Evolutionary conservation across 2,113 vertebrate genomes (phyloP), one percentile per base, ranked within the genome.

Genomic region (Dipodomys ordii): DNA sequence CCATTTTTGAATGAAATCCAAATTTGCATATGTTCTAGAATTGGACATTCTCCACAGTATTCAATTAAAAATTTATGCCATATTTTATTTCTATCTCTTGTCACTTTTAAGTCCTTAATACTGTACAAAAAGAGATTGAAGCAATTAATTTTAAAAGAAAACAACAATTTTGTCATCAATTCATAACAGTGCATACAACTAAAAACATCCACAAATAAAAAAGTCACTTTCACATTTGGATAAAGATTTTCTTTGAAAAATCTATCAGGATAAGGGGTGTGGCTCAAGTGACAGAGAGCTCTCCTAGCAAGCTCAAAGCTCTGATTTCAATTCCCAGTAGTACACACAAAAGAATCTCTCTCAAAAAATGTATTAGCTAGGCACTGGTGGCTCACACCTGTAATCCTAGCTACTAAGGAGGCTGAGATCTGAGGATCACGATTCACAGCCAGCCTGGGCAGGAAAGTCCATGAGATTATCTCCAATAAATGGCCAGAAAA

Each of bases 1-100:
- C 7, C 44, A 88, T 81, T 94, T 81, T 94, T 95, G 6, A 87
- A 53, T 94, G 65, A 94, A 91, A 93, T 78, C 10, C 53, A 96
- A 74, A 92, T 67, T 79, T 16, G 65, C 19, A 74, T 83, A 68
- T 78, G n/a, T 78, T 88, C 65, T 78, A 91, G n/a, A 91, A 93
- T 35, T 76, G n/a, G 53, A 72, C 86, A 53, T 6, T 68, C 64
- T 91, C 62, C 2, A 22, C 2, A 74, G 13, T 81, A 28, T 78
- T 91, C 69, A 93, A 92, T 85, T 88, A 81, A 91, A 94, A 88
- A 9, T 62, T 84, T 77, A 77, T 67, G 16, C 20, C 15, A n/a
- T 92, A 92, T 30, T 93, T 84, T 76, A 76, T 71, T 83, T 83
- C 68, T 72, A 22, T 60, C 65, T 93, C 57, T 72, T 67, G 57